Evolutionary conservation across 2,888 invertebrate species (phyloP).

Genomic region (Callinectes sapidus): DNA sequence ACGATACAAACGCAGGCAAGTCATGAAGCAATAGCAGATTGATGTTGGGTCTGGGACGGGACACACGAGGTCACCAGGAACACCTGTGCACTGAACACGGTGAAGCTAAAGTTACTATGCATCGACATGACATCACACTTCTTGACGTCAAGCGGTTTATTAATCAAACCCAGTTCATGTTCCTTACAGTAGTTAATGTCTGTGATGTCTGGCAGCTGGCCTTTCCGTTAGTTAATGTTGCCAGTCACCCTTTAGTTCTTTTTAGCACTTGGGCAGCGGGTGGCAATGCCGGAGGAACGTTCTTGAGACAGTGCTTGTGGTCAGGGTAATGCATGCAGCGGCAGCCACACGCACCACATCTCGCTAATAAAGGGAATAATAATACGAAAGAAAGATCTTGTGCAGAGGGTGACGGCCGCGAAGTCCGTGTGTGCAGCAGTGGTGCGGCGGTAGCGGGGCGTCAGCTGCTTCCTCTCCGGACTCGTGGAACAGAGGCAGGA

Average conservation of each 20-base stretch:
- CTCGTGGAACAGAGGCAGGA: neutral
- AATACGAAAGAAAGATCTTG: neutral
- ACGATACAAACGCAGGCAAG: neutral
- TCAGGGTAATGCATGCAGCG: conserved; percentile 1
- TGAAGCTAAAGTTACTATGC: neutral
- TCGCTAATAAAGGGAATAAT: neutral
- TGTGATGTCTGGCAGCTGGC: conserved; percentile 1
- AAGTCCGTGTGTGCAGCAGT: neutral
- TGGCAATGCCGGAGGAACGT: neutral
- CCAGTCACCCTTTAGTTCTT: neutral
- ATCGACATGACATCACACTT: neutral
- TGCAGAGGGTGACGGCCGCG: neutral
- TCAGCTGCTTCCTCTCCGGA: neutral
- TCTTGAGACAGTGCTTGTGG: neutral
- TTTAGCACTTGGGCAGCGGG: conserved; percentile 5
- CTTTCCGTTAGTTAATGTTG: conserved; percentile 23
- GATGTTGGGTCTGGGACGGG: neutral
- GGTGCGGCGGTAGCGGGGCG: neutral
- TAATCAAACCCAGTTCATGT: neutral
- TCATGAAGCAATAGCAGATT: neutral
- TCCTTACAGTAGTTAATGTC: neutral
- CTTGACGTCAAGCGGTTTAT: neutral
- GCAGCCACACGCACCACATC: neutral
- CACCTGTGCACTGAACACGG: neutral
- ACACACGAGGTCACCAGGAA: neutral